Conservation (phyloP, 2,888 invertebrate species). For the Sinopyrophorus schimmeli region DNA sequence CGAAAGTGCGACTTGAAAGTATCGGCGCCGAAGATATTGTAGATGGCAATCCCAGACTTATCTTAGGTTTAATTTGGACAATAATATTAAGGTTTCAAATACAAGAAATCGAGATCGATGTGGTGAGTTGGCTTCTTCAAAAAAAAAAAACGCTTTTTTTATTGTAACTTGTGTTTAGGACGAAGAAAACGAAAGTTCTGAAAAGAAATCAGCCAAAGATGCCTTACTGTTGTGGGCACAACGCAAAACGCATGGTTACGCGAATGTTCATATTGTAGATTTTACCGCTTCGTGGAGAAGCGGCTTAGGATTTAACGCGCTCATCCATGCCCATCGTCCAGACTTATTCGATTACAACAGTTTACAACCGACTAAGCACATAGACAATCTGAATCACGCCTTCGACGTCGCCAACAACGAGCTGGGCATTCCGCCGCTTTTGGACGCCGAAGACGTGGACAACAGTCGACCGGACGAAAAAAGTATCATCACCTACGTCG, state of each 20-base stretch:
- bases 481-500: constrained; percentile 98
- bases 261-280: constrained; percentile 85
- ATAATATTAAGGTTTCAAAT: constrained; percentile 99
- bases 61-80: constrained; percentile 98
- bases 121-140: constrained; percentile 63
- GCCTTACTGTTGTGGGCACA: constrained; percentile 98
- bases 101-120: constrained; percentile 97
- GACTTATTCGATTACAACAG: constrained; percentile 89
- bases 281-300: constrained; percentile 94
- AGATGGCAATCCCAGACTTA: constrained; percentile 95
- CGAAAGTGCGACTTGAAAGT: constrained; percentile 95
- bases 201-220: constrained; percentile 98
- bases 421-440: constrained; percentile 87
- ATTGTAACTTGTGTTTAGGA: constrained; percentile 64
- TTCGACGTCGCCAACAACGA: constrained; percentile 93
- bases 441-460: constrained; percentile 97
- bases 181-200: constrained; percentile 94
- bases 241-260: constrained; percentile 94
- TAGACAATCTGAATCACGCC: constrained; percentile 96
- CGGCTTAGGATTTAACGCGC: constrained; percentile 97
- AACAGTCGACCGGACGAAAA: constrained; percentile 95
- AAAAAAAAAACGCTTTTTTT: no score
- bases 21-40: constrained; percentile 99
- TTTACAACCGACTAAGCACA: constrained; percentile 79
- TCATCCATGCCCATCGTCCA: constrained; percentile 96